Base-by-base conservation (phyloP, 2,888 invertebrate genomes). In the Drosophila yooni region DNA sequence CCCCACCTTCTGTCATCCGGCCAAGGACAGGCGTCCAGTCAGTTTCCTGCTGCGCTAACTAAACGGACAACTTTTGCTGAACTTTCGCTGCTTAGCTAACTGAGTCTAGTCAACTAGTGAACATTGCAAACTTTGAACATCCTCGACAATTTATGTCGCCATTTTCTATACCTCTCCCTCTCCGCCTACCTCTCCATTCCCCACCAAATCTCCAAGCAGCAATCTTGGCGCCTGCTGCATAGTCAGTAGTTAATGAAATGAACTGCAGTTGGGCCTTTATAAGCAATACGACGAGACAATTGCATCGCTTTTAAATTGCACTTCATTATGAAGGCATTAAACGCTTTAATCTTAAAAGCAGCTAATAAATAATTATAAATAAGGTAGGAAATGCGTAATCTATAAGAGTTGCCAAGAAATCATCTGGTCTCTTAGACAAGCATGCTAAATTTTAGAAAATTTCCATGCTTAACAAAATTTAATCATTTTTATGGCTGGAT, bases 161-260 rank as follows among this genome's bases (percentile, higher is more conserved):
- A 2, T 13, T 46, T 5, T 52, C 46, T 25, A 4, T 4, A 46
- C 46, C 15, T 0, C 21, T 33, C 21, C 38, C 40, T 38, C 27
- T 34, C 61, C 33, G 50, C 43, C 18, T 27, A 6, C 7, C 15
- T 8, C 18, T 21, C 0, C 46, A 15, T 15, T 46, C 46, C 2
- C 15, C 3, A 3, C 21, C 21, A 21, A 4, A 25, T 46, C 15
- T 3, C 48, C 13, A 13, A 18, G 50, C 1, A 52, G 29, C 31
- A 36, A 48, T 57, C 43, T 57, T 50, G 21, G 15, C 21, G 21
- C 13, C 53, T 53, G 70, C 40, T 21, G 59, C n/a, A 61, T 40
- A 27, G 60, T 31, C 75, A 58, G 66, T 76, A n/a, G 57, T 46
- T 75, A 79, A 79, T 76, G 36, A 62, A 80, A 80, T 76, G 50